Evolutionary conservation across 2,888 invertebrate species (phyloP).

Genomic region (Lobophora halterata): DNA sequence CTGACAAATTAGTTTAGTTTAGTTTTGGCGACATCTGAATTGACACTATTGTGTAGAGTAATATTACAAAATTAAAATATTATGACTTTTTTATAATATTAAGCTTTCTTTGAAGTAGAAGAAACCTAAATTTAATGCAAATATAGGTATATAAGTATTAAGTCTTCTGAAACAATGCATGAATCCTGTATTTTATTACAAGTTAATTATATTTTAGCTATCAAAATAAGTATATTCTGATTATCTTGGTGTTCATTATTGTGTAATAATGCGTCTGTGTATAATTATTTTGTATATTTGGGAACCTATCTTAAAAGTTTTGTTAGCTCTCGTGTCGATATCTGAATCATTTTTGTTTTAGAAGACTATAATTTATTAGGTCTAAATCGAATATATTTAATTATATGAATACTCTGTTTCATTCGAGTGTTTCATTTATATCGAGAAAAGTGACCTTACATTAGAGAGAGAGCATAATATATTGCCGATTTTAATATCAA

Average conservation of each 20-base stretch:
- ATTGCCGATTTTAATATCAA: background rate
- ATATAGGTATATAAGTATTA: slow-evolving; percentile 27
- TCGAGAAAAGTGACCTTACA: too few relatives aligned
- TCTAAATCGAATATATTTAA: slow-evolving; percentile 40
- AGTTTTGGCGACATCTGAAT: too few relatives aligned
- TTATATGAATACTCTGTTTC: slow-evolving; percentile 60
- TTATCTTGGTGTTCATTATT: too few relatives aligned
- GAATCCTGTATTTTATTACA: slow-evolving; percentile 3
- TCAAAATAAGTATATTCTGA: too few relatives aligned
- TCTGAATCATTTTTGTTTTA: slow-evolving; percentile 57
- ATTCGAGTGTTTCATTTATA: slow-evolving; percentile 28
- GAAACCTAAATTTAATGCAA: slow-evolving; percentile 13
- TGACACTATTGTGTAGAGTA: too few relatives aligned
- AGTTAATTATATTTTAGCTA: too few relatives aligned
- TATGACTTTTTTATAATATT: too few relatives aligned
- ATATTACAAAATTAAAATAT: too few relatives aligned
- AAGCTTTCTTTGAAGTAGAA: background rate
- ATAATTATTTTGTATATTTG: too few relatives aligned
- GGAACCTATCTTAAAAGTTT: too few relatives aligned
- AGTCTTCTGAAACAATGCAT: slow-evolving; percentile 62
- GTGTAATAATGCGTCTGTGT: too few relatives aligned
- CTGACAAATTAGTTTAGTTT: too few relatives aligned
- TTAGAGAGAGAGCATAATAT: background rate
- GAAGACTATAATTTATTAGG: slow-evolving; percentile 64
- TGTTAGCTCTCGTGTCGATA: slow-evolving; percentile 8